phyloP scores from a whole-genome alignment of 30 jellyfish, hydroid and myxozoan species.

The Mastigias papua region DNA sequence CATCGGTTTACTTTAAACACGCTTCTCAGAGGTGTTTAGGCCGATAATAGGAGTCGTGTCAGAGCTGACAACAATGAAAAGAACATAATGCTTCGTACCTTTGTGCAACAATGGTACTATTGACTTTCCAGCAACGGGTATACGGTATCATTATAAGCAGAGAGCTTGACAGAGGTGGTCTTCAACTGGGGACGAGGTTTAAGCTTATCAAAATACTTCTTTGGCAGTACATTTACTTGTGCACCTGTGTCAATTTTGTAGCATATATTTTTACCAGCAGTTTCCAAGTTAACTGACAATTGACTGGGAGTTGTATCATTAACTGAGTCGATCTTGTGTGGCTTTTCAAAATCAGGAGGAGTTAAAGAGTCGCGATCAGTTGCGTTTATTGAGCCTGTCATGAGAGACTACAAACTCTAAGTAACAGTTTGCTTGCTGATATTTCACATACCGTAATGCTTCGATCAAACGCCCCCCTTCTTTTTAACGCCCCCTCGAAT shows the following conservation, averaged over 20 bases:
- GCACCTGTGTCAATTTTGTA: conserved; percentile 70
- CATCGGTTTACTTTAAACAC: neutral
- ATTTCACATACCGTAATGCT: no score
- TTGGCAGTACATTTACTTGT: conserved; percentile 44
- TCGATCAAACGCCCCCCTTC: no score
- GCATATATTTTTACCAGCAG: conserved; percentile 27
- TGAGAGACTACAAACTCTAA: no score
- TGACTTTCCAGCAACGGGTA: conserved; percentile 47
- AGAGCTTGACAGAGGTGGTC: conserved; percentile 46
- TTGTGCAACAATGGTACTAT: conserved; percentile 38
- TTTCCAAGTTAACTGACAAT: conserved; percentile 41
- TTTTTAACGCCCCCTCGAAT: no score
- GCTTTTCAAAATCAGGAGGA: conserved; percentile 39
- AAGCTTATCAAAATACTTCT: conserved; percentile 19
- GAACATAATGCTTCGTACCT: conserved; percentile 45
- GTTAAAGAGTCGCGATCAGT: conserved; percentile 26
- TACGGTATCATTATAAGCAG: conserved; percentile 53
- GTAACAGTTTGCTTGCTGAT: no score
- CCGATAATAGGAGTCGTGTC: conserved; percentile 46
- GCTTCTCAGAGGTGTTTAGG: neutral
- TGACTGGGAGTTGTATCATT: conserved; percentile 28
- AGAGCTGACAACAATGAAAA: conserved; percentile 41
- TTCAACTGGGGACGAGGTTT: conserved; percentile 35
- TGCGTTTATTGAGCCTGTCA: conserved; percentile 1
- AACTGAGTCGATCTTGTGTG: conserved; percentile 35